Percentiles rank a stretch among this genome's conserved stretches.
Evolutionary conservation across 2,888 invertebrate genomes (phyloP).

Genomic region (Portevinia maculata): DNA sequence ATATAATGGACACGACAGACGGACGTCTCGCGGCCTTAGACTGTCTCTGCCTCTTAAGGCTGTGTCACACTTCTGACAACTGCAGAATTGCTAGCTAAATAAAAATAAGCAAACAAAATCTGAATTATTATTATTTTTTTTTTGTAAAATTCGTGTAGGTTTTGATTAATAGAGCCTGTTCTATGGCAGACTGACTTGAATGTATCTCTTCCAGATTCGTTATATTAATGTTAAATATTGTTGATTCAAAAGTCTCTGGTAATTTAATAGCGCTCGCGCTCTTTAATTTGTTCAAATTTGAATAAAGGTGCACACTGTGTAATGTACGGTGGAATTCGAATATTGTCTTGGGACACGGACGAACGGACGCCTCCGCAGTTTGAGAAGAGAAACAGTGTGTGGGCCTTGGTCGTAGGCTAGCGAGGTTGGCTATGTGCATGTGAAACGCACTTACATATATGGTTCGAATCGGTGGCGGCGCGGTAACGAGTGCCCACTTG

Average conservation of each 20-base stretch:
- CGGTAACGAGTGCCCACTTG: conserved; percentile 49
- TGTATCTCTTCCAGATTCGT: conserved; percentile 32
- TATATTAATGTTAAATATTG: conserved; percentile 43
- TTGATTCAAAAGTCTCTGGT: conserved; percentile 54
- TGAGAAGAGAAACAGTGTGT: conserved; percentile 31
- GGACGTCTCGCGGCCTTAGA: conserved; percentile 33
- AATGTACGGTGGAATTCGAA: conserved; percentile 20
- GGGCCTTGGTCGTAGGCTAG: conserved; percentile 40
- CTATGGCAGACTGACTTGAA: conserved; percentile 19
- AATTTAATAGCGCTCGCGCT: conserved; percentile 59
- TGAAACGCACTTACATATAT: conserved; percentile 38
- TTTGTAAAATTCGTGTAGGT: conserved; percentile 51
- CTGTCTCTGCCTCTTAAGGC: conserved; percentile 17
- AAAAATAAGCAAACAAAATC: conserved; percentile 29
- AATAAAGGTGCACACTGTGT: conserved; percentile 61
- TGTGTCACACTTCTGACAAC: conserved; percentile 50
- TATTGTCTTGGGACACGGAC: conserved; percentile 29
- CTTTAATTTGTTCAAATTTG: conserved; percentile 71
- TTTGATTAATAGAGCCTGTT: conserved; percentile 70
- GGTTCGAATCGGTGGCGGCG: conserved; percentile 7
- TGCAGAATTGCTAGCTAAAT: conserved; percentile 37
- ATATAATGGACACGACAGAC: conserved; percentile 3
- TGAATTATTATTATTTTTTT: conserved; percentile 3
- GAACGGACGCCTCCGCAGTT: conserved; percentile 54
- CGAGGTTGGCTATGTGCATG: conserved; percentile 37